Percentiles rank a stretch among this genome's conserved stretches.
Evolutionary conservation across 2,113 vertebrate species (phyloP).

Genomic region (Spilogale gracilis): DNA sequence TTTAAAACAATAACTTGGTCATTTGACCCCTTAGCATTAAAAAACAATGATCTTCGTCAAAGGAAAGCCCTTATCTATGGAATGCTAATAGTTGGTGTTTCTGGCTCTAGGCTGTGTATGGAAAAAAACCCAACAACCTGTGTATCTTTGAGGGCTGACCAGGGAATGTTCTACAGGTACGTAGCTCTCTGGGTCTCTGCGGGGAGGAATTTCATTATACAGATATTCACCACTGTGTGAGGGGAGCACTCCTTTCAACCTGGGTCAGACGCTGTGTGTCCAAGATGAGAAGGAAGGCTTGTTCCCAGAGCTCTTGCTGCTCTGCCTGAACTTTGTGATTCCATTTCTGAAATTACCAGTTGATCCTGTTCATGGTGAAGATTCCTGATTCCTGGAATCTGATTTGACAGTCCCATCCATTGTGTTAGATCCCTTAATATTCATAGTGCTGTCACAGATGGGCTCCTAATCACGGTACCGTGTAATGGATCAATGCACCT

Average conservation of each 20-base stretch:
- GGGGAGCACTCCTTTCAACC: not conserved
- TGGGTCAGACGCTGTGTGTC: rapidly evolving
- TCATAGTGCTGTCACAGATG: rapidly evolving
- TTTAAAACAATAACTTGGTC: not conserved
- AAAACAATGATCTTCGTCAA: not conserved
- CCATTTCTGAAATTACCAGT: not conserved
- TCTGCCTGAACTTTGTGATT: not conserved
- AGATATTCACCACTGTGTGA: not conserved
- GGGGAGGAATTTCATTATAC: not conserved
- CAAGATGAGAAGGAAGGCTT: not conserved
- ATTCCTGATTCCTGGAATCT: not conserved
- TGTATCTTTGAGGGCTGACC: not conserved
- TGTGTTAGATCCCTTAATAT: not conserved
- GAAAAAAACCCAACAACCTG: not conserved
- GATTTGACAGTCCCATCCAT: not conserved
- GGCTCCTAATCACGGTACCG: not conserved
- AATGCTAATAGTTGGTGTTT: not conserved
- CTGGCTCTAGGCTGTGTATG: not conserved
- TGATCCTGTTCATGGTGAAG: too few relatives aligned
- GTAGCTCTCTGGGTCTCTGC: not conserved
- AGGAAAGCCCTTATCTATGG: not conserved
- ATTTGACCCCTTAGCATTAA: not conserved
- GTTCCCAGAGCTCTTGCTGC: rapidly evolving
- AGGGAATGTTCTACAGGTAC: too few relatives aligned
- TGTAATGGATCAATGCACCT: not conserved